Base-by-base conservation (phyloP, 2,797 vertebrate species). In the Onychomys leucogaster region DNA sequence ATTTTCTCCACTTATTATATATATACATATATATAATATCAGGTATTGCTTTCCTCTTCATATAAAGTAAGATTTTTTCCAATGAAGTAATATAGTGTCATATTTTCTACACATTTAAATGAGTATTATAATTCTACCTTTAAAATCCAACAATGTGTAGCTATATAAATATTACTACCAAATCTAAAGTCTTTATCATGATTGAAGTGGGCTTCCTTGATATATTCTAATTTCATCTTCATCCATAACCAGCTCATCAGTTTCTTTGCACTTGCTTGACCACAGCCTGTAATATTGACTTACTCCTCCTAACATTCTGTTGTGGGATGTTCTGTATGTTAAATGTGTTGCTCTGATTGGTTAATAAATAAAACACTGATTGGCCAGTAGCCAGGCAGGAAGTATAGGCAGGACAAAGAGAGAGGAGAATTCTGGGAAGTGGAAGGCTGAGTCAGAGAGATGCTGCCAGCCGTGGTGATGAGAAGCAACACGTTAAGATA, bases 61-160 rank as follows among this genome's bases (percentile, higher is more conserved):
- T 43, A 77, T 8, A 75, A 46, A 83, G 19, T 73, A 76, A 90
- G 14, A 75, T 73, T 49, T 46, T 52, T 91, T 81, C 89, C 46
- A 81, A 25, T 61, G 19, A 91, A 37, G 13, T 43, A 43, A 69
- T 86, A 73, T 37, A 89, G 3, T 67, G 0, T 84, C 57, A 34
- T 80, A 29, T 75, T 95, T 63, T n/a, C 12, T 95, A 95, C 86
- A 94, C 8, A 89, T 92, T 93, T 96, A 81, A 78, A 5, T 85
- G 57, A 89, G 25, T 77, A 83, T 63, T 85, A 75, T 52, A 41
- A 57, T 73, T 84, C 27, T 89, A 73, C 90, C 4, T 80, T 52
- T 91, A 76, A 87, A 95, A 55, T 67, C 73, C 21, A 92, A 10
- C 57, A 55, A 0, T 93, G 1, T 93, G 12, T 73, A 90, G 9